Conservation (phyloP, 1,140 invertebrate species). For the Platyscapa corneri region DNA sequence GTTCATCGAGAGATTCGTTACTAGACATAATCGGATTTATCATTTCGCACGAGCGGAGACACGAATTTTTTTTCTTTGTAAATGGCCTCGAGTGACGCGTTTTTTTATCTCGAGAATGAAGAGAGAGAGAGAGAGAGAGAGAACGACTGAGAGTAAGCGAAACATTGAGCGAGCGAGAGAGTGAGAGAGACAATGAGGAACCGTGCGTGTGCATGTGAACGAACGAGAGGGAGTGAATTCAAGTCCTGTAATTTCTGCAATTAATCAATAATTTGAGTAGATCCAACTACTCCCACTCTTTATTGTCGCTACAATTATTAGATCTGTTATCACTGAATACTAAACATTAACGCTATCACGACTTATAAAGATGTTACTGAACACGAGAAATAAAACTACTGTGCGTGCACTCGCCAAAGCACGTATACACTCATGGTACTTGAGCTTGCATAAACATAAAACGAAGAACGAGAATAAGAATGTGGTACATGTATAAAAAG, state of each 20-base stretch:
- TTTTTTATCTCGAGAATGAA: conserved; percentile 34
- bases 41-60: conserved; percentile 30
- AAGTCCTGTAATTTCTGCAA: conserved; percentile 44
- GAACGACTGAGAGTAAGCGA: not conserved
- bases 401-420: not conserved
- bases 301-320: conserved; percentile 53
- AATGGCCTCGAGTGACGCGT: conserved; percentile 27
- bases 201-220: not conserved
- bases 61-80: conserved; percentile 27
- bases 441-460: not conserved
- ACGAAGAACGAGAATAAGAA: conserved; percentile 32
- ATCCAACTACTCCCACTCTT: conserved; percentile 28
- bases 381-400: not conserved
- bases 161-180: not conserved
- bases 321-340: conserved; percentile 35
- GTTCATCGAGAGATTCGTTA: conserved; percentile 28
- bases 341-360: conserved; percentile 24
- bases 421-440: not conserved
- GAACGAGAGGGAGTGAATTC: not conserved
- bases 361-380: not conserved
- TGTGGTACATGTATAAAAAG: conserved; percentile 55
- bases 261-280: conserved; percentile 36
- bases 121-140: not conserved
- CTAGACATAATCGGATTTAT: conserved; percentile 43
- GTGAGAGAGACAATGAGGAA: not conserved